Evolutionary conservation across 1,140 invertebrate genomes (phyloP).

Genomic region (Heliconius eleuchia): DNA sequence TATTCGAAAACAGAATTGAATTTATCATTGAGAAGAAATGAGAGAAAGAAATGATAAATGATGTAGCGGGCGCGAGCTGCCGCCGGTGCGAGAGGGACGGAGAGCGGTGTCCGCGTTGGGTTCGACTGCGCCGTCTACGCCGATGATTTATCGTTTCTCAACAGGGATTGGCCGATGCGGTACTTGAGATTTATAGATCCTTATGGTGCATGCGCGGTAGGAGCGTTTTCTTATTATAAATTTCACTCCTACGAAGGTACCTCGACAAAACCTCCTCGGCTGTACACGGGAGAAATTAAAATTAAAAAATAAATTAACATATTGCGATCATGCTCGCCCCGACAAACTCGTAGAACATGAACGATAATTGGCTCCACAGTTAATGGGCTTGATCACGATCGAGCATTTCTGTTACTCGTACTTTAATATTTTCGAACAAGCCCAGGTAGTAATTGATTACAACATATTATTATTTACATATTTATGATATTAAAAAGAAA

Average conservation of each 20-base stretch:
- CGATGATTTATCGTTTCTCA: constrained; percentile 80
- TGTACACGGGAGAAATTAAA: constrained; percentile 67
- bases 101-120: constrained; percentile 45
- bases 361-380: constrained; percentile 65
- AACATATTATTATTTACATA: constrained; percentile 1
- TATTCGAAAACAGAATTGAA: constrained; percentile 80
- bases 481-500: not conserved
- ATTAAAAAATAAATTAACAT: constrained; percentile 79
- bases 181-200: constrained; percentile 79
- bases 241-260: constrained; percentile 74
- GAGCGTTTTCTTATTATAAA: constrained; percentile 79
- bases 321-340: constrained; percentile 51
- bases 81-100: constrained; percentile 66
- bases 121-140: constrained; percentile 62
- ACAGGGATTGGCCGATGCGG: constrained; percentile 78
- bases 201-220: constrained; percentile 75
- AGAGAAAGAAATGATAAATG: constrained; percentile 79
- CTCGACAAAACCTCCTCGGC: constrained; percentile 65
- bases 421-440: constrained; percentile 21
- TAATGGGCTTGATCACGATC: constrained; percentile 60
- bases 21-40: constrained; percentile 78
- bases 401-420: constrained; percentile 42
- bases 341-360: constrained; percentile 49
- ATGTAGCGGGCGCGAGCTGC: constrained; percentile 51
- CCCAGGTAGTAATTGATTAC: constrained; percentile 25